Percentiles rank a stretch among this genome's conserved stretches.
phyloP scores from a whole-genome alignment of 2,888 invertebrate species.

The Spialia ferax region DNA sequence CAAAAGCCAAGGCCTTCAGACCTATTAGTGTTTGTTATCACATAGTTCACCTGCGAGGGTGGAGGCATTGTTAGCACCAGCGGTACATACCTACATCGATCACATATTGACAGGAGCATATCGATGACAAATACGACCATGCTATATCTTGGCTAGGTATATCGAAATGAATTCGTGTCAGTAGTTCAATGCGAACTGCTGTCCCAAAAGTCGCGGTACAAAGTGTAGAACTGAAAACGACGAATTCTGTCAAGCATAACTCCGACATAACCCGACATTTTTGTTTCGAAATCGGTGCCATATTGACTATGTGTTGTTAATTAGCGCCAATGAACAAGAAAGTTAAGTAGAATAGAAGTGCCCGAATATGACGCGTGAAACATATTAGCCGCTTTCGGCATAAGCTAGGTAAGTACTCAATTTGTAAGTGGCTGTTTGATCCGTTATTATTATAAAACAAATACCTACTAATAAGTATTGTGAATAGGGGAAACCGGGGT shows the following conservation, averaged over 20 bases:
- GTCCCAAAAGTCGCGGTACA: slow-evolving; percentile 38
- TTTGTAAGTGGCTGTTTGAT: too few species aligned
- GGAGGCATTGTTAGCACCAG: slow-evolving; percentile 38
- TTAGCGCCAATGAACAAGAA: too few species aligned
- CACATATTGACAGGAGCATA: slow-evolving; percentile 49
- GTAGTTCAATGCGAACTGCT: slow-evolving; percentile 59
- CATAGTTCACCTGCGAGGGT: slow-evolving; percentile 41
- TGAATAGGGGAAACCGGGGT: too few species aligned
- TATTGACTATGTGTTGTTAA: neutral
- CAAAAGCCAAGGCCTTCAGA: slow-evolving; percentile 17
- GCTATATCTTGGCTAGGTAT: too few species aligned
- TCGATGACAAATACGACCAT: slow-evolving; percentile 52
- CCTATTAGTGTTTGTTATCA: slow-evolving; percentile 41
- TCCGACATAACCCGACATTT: neutral
- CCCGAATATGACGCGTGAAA: too few species aligned
- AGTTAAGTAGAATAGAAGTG: too few species aligned
- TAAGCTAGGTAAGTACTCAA: too few species aligned
- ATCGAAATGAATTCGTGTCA: slow-evolving; percentile 59
- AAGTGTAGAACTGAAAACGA: slow-evolving; percentile 28
- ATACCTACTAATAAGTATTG: too few species aligned
- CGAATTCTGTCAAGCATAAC: slow-evolving; percentile 25
- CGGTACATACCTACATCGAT: slow-evolving; percentile 46
- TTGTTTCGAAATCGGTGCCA: neutral
- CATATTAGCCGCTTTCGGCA: too few species aligned
- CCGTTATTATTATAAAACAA: too few species aligned